These are phyloP conservation scores for Heliconius ethilla DNA, from an alignment of 2,888 invertebrate species.

Conservation along the genomic window DNA sequence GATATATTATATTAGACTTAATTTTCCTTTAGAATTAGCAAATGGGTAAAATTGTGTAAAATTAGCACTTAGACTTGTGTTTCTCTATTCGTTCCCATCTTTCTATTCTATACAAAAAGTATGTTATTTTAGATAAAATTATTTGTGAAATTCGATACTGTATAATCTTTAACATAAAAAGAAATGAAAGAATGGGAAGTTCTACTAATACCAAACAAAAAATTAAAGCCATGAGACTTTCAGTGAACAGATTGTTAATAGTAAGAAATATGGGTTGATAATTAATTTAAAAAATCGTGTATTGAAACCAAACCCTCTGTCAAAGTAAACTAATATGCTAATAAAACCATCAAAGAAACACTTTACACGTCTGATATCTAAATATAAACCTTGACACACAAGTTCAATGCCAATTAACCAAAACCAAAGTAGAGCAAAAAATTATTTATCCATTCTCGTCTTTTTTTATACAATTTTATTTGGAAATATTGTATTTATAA, in stretches of 20 bases:
- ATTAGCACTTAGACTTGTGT: too few species aligned
- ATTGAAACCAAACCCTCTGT: neutral
- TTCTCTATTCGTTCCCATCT: too few species aligned
- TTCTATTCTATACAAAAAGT: too few species aligned
- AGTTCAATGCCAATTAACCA: conserved; percentile 26
- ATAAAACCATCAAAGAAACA: neutral
- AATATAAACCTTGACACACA: conserved; percentile 20
- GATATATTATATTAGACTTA: neutral
- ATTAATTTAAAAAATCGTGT: neutral
- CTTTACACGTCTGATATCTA: neutral
- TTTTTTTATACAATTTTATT: conserved; percentile 3
- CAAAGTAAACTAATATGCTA: neutral
- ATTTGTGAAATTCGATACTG: too few species aligned
- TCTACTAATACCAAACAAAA: too few species aligned
- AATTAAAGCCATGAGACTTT: too few species aligned
- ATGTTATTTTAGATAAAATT: too few species aligned
- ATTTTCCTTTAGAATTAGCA: neutral
- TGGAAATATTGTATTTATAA: neutral
- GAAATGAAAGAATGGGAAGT: too few species aligned
- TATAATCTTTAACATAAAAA: too few species aligned
- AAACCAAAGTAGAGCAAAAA: conserved; percentile 11
- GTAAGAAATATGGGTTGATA: neutral
- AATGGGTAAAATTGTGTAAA: neutral
- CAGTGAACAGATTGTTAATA: too few species aligned
- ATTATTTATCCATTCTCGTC: neutral